These are phyloP conservation scores for Isurus oxyrinchus DNA, from an alignment of 2,113 vertebrate genomes.

Conservation along the genomic window DNA sequence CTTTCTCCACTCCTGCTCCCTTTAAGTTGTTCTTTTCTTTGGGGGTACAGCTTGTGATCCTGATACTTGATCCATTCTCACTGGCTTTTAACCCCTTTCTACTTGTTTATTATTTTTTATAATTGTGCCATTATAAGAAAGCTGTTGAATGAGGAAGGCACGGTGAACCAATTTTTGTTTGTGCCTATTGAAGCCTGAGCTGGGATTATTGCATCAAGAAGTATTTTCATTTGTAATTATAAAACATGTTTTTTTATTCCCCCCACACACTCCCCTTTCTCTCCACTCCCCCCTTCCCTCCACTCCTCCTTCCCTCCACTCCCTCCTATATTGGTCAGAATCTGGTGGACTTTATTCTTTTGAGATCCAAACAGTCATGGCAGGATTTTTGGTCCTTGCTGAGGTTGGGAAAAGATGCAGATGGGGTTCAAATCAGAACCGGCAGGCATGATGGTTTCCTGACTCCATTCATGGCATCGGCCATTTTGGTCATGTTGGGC, in stretches of 20 bases:
- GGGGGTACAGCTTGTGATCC: neutral
- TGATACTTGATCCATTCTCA: neutral
- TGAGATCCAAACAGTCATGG: neutral
- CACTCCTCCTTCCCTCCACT: neutral
- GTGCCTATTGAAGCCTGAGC: neutral
- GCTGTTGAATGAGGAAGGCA: neutral
- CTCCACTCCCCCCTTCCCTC: too few species aligned
- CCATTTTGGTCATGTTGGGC: neutral
- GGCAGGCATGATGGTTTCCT: neutral
- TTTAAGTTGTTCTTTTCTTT: neutral
- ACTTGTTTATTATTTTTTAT: neutral
- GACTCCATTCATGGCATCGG: neutral
- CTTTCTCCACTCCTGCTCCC: neutral
- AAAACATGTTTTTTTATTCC: too few species aligned
- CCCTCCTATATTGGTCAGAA: neutral
- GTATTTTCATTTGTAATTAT: neutral
- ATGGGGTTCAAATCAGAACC: neutral
- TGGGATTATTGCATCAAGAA: neutral
- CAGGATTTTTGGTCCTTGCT: neutral
- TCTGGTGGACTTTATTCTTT: neutral
- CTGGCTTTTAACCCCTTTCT: neutral
- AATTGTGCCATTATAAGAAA: neutral
- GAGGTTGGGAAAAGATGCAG: neutral
- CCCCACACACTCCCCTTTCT: too few species aligned
- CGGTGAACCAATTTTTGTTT: neutral